A percentile compares a stretch with the other conserved stretches of the same genome.
phyloP scores from a whole-genome alignment of 2,113 vertebrate genomes.

The Crypturellus undulatus region DNA sequence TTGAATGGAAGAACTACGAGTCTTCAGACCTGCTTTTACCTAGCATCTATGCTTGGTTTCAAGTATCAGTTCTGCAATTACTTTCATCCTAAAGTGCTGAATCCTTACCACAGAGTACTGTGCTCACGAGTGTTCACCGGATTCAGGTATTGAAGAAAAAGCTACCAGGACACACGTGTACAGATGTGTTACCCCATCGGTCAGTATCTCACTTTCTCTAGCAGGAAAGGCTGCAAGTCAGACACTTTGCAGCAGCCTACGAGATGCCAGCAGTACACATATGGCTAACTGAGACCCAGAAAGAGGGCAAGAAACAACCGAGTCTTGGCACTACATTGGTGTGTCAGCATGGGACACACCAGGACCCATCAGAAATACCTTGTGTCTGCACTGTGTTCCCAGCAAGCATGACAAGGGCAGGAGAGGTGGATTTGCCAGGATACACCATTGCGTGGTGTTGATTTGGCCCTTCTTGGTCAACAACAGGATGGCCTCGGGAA shows the following conservation, averaged over 20 bases:
- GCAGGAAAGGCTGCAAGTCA: neutral
- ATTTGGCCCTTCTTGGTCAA: neutral
- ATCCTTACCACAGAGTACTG: fast-evolving
- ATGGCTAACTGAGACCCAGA: neutral
- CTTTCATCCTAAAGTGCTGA: fast-evolving
- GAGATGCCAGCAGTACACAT: neutral
- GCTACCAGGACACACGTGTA: neutral
- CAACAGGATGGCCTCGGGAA: neutral
- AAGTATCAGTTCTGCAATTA: neutral
- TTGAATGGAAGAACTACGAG: too few species aligned
- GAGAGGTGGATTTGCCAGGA: neutral
- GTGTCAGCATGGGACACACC: neutral
- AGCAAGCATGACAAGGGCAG: neutral
- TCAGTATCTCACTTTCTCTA: fast-evolving
- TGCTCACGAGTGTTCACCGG: neutral
- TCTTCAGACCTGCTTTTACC: neutral
- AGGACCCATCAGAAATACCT: neutral
- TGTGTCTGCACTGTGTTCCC: neutral
- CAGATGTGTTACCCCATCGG: neutral
- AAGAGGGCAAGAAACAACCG: neutral
- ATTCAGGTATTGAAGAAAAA: fast-evolving
- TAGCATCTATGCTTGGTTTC: neutral
- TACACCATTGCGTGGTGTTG: fast-evolving
- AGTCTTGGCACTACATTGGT: neutral
- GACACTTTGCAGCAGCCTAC: neutral